Conservation (phyloP, 2,888 invertebrate genomes). For the Cephus pulcher region DNA sequence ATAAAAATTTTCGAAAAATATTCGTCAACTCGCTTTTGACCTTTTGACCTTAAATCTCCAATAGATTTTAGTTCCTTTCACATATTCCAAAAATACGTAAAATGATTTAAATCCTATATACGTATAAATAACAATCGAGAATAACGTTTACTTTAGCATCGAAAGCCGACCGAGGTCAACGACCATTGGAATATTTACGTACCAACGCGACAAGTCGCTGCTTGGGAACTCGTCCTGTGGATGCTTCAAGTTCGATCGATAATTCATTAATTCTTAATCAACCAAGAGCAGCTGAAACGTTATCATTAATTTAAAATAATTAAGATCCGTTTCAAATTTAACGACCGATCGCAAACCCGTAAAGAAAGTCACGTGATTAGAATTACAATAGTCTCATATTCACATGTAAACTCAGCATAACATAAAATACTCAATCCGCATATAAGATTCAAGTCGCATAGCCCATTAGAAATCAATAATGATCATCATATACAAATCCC, state of each 20-base stretch:
- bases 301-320: neutral
- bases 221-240: slow-evolving; percentile 40
- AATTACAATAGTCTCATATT: neutral
- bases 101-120: neutral
- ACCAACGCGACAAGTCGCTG: slow-evolving; percentile 45
- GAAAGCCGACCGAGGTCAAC: slow-evolving; percentile 58
- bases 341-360: no score
- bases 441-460: neutral
- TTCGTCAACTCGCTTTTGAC: neutral
- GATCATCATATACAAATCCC: neutral
- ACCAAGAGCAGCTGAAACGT: neutral
- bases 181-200: slow-evolving; percentile 64
- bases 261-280: neutral
- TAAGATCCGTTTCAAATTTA: neutral
- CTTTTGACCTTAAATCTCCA: neutral
- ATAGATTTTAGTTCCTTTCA: no score
- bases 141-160: slow-evolving; percentile 52
- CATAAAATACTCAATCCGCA: neutral
- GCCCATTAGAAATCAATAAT: neutral
- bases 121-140: slow-evolving; percentile 5
- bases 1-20: neutral
- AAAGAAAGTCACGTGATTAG: neutral
- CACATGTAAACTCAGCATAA: neutral
- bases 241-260: neutral
- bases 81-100: neutral